phyloP scores from a whole-genome alignment of 1,140 invertebrate species.

The Galleria mellonella region DNA sequence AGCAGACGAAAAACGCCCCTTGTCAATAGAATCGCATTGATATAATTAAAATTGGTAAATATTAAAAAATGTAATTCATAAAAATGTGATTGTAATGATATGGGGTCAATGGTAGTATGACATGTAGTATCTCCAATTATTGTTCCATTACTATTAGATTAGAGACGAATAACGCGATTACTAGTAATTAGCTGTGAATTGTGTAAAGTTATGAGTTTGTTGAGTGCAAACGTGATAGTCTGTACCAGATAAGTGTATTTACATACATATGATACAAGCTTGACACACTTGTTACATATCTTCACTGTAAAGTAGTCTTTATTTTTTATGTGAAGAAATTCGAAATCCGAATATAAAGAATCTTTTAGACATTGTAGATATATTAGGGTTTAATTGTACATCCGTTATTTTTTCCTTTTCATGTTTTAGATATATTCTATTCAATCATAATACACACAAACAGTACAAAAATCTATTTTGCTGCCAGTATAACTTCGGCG shows the following conservation, averaged over 20 bases:
- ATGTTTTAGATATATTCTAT: too few species aligned
- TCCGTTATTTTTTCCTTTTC: too few species aligned
- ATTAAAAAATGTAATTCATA: not conserved
- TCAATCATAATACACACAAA: too few species aligned
- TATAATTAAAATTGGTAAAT: conserved; percentile 26
- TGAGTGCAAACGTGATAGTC: conserved; percentile 38
- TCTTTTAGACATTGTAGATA: too few species aligned
- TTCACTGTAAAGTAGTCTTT: conserved; percentile 45
- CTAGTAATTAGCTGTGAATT: conserved; percentile 30
- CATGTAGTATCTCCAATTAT: conserved; percentile 20
- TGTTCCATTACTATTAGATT: conserved; percentile 20
- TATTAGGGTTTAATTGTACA: too few species aligned
- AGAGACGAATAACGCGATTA: conserved; percentile 17
- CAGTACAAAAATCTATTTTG: too few species aligned
- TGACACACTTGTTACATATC: conserved; percentile 68
- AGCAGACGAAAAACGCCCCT: conserved; percentile 76
- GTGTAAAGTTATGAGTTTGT: conserved; percentile 25
- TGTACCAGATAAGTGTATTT: conserved; percentile 66
- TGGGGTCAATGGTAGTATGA: conserved; percentile 21
- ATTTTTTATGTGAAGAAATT: conserved; percentile 9
- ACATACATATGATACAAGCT: conserved; percentile 28
- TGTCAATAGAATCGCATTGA: conserved; percentile 74
- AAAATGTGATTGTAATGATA: conserved; percentile 25
- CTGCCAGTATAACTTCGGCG: too few species aligned
- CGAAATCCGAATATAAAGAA: too few species aligned